These are phyloP conservation scores for Ceramica pisi DNA, from an alignment of 2,888 invertebrate genomes.

Conservation along the genomic window DNA sequence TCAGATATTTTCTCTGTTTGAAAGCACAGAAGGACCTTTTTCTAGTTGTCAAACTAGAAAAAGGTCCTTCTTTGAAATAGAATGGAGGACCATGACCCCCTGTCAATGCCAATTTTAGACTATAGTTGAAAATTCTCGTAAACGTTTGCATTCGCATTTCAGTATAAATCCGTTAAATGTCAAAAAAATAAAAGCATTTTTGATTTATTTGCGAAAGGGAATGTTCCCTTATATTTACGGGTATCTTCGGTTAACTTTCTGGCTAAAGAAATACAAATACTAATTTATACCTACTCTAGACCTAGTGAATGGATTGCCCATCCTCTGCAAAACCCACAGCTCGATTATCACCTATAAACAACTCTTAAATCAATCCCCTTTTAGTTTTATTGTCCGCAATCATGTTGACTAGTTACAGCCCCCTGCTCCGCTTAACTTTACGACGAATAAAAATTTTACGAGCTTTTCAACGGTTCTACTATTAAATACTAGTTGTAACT, in stretches of 20 bases:
- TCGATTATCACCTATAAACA: slow-evolving; percentile 44
- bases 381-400: slow-evolving; percentile 59
- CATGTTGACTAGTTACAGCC: slow-evolving; percentile 44
- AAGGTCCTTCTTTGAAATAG: too few species aligned
- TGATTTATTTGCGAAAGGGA: too few species aligned
- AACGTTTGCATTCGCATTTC: too few species aligned
- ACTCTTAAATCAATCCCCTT: slow-evolving; percentile 57
- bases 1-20: neutral
- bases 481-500: slow-evolving; percentile 65
- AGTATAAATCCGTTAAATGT: too few species aligned
- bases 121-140: too few species aligned
- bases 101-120: too few species aligned
- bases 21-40: too few species aligned
- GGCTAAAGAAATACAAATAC: neutral
- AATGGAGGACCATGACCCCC: too few species aligned
- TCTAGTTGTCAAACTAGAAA: too few species aligned
- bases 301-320: neutral
- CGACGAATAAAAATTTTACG: slow-evolving; percentile 64
- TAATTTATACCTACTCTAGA: neutral
- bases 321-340: neutral
- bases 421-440: slow-evolving; percentile 60
- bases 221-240: too few species aligned
- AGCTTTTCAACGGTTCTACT: slow-evolving; percentile 61
- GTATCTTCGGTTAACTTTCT: too few species aligned
- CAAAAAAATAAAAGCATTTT: too few species aligned